Conservation (phyloP, 1,140 invertebrate species). For the Drosophila littoralis region DNA sequence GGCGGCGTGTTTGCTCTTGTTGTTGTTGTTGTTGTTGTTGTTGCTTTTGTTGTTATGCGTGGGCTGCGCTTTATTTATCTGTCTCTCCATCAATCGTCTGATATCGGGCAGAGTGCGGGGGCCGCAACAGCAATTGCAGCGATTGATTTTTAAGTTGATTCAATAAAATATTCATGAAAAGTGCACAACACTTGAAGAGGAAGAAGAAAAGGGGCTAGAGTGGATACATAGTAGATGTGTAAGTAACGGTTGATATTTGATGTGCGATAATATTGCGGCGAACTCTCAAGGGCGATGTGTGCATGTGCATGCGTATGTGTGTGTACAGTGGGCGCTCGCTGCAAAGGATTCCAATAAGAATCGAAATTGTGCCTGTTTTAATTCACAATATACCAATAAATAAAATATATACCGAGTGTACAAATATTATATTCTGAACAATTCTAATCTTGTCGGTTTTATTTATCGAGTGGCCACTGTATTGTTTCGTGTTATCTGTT, state of each 20-base stretch:
- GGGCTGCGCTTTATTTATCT: slow-evolving; percentile 53
- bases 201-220: no score
- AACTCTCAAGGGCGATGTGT: slow-evolving; percentile 3
- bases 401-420: no score
- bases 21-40: slow-evolving; percentile 33
- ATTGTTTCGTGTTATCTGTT: neutral
- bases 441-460: neutral
- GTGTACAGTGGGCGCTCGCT: no score
- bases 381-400: no score
- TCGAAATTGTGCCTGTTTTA: neutral
- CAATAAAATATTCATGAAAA: slow-evolving; percentile 47
- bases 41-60: slow-evolving; percentile 47
- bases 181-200: slow-evolving; percentile 7
- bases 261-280: neutral
- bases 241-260: slow-evolving; percentile 6
- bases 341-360: neutral
- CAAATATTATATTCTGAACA: neutral
- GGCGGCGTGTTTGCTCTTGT: slow-evolving; percentile 14
- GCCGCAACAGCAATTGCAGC: slow-evolving; percentile 17
- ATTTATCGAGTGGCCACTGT: neutral
- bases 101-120: slow-evolving; percentile 27
- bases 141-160: slow-evolving; percentile 31
- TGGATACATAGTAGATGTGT: slow-evolving; percentile 16
- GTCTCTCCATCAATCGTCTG: slow-evolving; percentile 38
- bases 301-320: neutral